phyloP scores from a whole-genome alignment of 2,888 invertebrate genomes.

The Baronia brevicornis region DNA sequence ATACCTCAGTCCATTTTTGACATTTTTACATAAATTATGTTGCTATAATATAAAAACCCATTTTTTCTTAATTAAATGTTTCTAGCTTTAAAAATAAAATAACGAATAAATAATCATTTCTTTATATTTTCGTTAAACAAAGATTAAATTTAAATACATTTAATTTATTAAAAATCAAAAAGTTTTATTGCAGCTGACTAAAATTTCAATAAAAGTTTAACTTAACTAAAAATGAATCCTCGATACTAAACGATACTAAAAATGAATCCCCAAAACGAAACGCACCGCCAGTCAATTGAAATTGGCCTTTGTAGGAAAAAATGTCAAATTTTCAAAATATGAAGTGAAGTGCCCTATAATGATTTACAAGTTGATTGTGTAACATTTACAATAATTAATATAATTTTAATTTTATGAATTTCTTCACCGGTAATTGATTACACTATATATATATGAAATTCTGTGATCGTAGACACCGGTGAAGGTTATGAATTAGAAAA shows the following conservation, averaged over 20 bases:
- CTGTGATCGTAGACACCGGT: conserved; percentile 39
- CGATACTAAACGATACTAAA: not conserved
- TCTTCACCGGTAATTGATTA: conserved; percentile 28
- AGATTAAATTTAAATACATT: not conserved
- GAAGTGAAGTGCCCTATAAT: conserved; percentile 59
- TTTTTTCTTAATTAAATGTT: conserved; percentile 1
- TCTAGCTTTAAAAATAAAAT: not conserved
- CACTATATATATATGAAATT: conserved; percentile 32
- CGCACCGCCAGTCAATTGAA: conserved; percentile 28
- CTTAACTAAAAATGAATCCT: conserved; percentile 5
- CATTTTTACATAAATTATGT: conserved; percentile 29
- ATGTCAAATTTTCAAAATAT: conserved; percentile 55
- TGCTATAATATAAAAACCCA: conserved; percentile 14
- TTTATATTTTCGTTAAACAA: not conserved
- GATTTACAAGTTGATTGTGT: conserved; percentile 66
- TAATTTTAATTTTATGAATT: conserved; percentile 24
- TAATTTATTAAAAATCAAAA: too few relatives aligned
- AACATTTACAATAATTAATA: conserved; percentile 38
- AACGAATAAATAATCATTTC: not conserved
- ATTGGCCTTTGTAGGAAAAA: conserved; percentile 39
- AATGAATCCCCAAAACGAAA: conserved; percentile 17
- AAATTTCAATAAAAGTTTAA: too few relatives aligned
- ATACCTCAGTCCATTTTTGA: conserved; percentile 49
- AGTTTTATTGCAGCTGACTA: too few relatives aligned
- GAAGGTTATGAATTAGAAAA: conserved; percentile 57